Percentiles rank a stretch among this genome's conserved stretches.
Conservation (phyloP, 1,140 invertebrate genomes). For the Drosophila setifemur region DNA sequence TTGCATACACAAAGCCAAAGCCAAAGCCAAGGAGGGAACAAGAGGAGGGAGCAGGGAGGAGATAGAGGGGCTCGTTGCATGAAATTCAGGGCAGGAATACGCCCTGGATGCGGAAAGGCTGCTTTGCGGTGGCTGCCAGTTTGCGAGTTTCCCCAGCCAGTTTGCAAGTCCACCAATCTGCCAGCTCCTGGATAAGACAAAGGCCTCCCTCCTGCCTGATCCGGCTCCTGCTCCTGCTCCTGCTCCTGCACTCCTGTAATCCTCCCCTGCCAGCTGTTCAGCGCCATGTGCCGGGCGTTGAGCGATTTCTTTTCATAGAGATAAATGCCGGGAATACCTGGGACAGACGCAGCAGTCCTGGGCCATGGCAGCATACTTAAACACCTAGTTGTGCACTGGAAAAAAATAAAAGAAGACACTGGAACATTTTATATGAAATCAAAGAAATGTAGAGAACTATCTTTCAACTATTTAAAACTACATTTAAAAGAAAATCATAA, state of each 20-base stretch:
- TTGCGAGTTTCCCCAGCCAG: no score
- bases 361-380: constrained; percentile 5
- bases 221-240: constrained; percentile 11
- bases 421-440: no score
- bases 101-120: constrained; percentile 45
- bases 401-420: neutral
- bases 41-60: no score
- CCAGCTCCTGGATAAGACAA: neutral
- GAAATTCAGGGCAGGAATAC: constrained; percentile 55
- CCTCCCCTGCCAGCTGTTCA: neutral
- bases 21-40: no score
- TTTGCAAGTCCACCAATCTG: neutral
- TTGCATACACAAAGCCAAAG: constrained; percentile 58
- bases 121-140: constrained; percentile 34
- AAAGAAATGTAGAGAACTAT: neutral
- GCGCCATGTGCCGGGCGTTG: constrained; percentile 40
- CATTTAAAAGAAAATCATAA: no score
- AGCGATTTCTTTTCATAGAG: constrained; percentile 75
- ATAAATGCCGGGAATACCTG: constrained; percentile 67
- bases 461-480: no score
- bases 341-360: constrained; percentile 5
- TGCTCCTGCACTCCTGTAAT: neutral
- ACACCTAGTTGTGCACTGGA: constrained; percentile 8
- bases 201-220: no score
- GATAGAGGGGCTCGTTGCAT: constrained; percentile 55